Evolutionary conservation across 1,140 invertebrate genomes (phyloP), one percentile per base, ranked within the genome.

Genomic region (Ganaspis sp.): DNA sequence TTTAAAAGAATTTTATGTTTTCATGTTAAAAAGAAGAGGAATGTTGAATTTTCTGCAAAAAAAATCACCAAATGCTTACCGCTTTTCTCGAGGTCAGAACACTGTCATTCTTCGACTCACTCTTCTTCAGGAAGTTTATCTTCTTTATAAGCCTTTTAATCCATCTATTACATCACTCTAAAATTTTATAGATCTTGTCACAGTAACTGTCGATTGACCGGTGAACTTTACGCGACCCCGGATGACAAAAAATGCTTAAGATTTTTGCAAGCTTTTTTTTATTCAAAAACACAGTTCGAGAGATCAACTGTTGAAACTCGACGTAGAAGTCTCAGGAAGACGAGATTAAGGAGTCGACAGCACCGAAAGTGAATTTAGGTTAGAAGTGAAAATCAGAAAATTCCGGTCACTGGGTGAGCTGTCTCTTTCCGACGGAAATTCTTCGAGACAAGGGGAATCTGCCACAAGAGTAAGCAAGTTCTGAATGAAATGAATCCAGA

Each of bases 321-420:
- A 37, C 49, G 19, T 19, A 72, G 2, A 21, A 34, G 15, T 71
- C 38, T 75, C 38, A 19, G 45, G 38, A 40, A 34, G 23, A 58
- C 19, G 53, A 29, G n/a, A 29, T 12, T 26, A 75, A 15, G 11
- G 11, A 15, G 54, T 45, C 64, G 79, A 76, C 75, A 78, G 77
- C 78, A 53, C 53, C 49, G 69, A 23, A 69, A 29, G 73, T 40
- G 77, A 86, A 91, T 89, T 88, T 84, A 90, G 90, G 90, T 91
- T 91, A 89, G 87, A 90, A 91, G 90, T 90, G 90, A 91, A 91
- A 91, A 83, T 87, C 40, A 88, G 85, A 89, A 90, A 90, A 89
- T 90, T 84, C 86, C 86, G 86, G 86, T 86, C 85, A 87, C 79
- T 83, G 76, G 76, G 81, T 83, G 77, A 87, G 77, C 83, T 84